Evolutionary conservation across 2,113 vertebrate genomes (phyloP).

Genomic region (Pongo abelii): DNA sequence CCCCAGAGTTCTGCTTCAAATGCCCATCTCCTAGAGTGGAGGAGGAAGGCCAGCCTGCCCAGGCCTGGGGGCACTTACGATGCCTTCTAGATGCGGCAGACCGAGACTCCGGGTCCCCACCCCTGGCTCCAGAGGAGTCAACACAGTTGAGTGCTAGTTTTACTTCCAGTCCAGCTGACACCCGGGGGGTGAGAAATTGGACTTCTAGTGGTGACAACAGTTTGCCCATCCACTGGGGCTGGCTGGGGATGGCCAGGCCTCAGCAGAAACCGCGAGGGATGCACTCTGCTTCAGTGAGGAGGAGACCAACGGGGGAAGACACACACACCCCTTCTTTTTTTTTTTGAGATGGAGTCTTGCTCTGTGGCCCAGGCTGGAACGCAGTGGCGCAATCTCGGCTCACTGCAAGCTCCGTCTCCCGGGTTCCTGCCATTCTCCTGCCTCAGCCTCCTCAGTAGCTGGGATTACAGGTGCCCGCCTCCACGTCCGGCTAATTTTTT

Average conservation of each 20-base stretch:
- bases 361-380: no score
- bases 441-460: no score
- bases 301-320: no score
- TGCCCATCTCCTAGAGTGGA: background rate
- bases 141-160: background rate
- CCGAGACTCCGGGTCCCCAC: fast-evolving
- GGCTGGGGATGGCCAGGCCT: background rate
- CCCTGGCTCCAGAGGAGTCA: background rate
- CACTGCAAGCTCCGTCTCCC: no score
- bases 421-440: no score
- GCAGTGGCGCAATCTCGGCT: no score
- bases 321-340: no score
- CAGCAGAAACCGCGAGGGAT: fast-evolving
- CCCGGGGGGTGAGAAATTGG: background rate
- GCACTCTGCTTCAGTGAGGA: background rate
- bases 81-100: background rate
- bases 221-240: background rate
- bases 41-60: background rate
- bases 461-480: no score
- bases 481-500: no score
- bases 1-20: background rate
- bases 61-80: background rate
- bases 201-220: background rate
- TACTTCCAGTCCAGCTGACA: background rate
- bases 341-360: no score